Evolutionary conservation across 2,888 invertebrate genomes (phyloP), one percentile per base, ranked within the genome.

Genomic region (Nymphalis polychloros): DNA sequence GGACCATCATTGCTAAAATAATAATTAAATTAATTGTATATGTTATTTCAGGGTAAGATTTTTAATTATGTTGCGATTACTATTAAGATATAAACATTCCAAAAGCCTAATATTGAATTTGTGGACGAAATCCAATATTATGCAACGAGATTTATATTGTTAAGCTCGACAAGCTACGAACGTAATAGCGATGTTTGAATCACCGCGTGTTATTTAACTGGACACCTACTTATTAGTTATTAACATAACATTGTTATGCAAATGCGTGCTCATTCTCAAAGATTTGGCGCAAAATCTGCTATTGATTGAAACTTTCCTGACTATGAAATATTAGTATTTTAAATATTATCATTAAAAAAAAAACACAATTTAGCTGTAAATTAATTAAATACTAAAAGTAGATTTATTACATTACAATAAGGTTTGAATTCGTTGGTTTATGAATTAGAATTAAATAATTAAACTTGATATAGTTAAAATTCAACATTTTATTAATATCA

Each of bases 401-500:
- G 27, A 6, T 31, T 31, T 31, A 31, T 6, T 31, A 6, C 27
- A 31, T 31, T 31, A 2, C 0, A 27, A 27, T 27, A 27, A 27
- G 5, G 27, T 13, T 35, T 10, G 16, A 23, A 64, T 20, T 35
- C 17, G 23, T 23, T 35, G 0, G 16, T 16, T 17, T 63, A 64
- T 63, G 27, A 6, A 49, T 31, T 20, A 61, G 74, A 74, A 59
- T 70, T 67, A 62, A 47, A 67, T 31, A 61, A 76, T 70, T 76
- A 72, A 72, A 71, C 70, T 76, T 76, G 20, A 6, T 59, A 49
- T 69, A 76, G 73, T 80, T 84, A 86, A 84, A 76, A 78, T 78
- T 75, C 86, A 89, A 89, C 87, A 84, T 84, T 88, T 89, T 89
- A 88, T 87, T 92, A 88, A 90, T 92, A 92, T 92, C 92, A 92